Evolutionary conservation across 2,113 vertebrate species (phyloP).

Genomic region (Arizona elegans): DNA sequence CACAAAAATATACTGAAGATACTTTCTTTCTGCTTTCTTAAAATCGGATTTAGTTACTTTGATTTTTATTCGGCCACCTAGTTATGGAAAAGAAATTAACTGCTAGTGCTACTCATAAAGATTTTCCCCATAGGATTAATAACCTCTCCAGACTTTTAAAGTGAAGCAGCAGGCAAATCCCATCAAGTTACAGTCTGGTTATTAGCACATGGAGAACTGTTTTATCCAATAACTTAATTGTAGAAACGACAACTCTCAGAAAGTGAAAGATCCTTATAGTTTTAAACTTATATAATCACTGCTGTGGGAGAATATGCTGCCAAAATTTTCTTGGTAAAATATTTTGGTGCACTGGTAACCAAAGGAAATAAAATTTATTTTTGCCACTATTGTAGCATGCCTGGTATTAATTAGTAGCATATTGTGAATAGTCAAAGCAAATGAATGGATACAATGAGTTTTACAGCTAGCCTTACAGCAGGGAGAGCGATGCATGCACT

Average conservation of each 20-base stretch:
- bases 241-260: slow-evolving; percentile 57
- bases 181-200: slow-evolving; percentile 59
- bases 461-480: slow-evolving; percentile 64
- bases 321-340: slow-evolving; percentile 43
- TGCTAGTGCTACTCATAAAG: slow-evolving; percentile 45
- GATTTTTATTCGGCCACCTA: slow-evolving; percentile 50
- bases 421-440: slow-evolving; percentile 75
- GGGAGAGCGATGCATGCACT: slow-evolving; percentile 67
- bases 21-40: slow-evolving; percentile 30
- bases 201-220: slow-evolving; percentile 59
- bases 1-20: slow-evolving; percentile 21
- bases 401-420: slow-evolving; percentile 60
- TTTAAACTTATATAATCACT: slow-evolving; percentile 14
- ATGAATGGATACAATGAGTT: slow-evolving; percentile 75
- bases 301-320: slow-evolving; percentile 39
- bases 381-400: slow-evolving; percentile 56
- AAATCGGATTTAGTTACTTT: slow-evolving; percentile 47
- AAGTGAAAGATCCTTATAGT: slow-evolving; percentile 45
- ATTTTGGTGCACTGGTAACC: slow-evolving; percentile 56
- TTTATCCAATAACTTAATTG: slow-evolving; percentile 54
- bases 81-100: slow-evolving; percentile 54
- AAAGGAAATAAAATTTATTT: slow-evolving; percentile 72
- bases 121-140: slow-evolving; percentile 59
- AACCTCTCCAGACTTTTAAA: slow-evolving; percentile 60
- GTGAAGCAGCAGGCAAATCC: slow-evolving; percentile 63